A percentile compares a stretch with the other conserved stretches of the same genome.
Evolutionary conservation across 2,888 invertebrate genomes (phyloP).

Genomic region (Catonia carolina): DNA sequence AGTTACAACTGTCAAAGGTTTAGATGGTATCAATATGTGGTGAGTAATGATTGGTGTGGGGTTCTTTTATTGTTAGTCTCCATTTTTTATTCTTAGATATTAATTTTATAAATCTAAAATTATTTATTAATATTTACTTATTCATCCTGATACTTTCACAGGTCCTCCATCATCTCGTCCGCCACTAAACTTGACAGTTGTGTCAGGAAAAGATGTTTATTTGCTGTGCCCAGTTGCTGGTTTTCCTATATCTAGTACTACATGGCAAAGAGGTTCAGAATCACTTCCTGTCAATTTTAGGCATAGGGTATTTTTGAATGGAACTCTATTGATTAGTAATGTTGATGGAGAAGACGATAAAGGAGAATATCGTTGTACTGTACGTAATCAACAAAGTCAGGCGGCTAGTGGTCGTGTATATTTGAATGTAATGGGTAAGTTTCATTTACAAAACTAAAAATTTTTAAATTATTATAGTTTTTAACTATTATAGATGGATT

Average conservation of each 20-base stretch:
- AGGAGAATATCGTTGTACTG: conserved; percentile 46
- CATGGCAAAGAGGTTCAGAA: conserved; percentile 46
- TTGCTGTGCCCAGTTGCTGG: conserved; percentile 49
- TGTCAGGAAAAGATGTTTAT: conserved; percentile 44
- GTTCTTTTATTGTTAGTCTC: too few species aligned
- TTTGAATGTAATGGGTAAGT: conserved; percentile 46
- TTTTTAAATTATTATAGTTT: too few species aligned
- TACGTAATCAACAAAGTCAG: conserved; percentile 43
- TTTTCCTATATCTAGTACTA: conserved; percentile 45
- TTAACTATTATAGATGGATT: too few species aligned
- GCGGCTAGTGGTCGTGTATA: conserved; percentile 42
- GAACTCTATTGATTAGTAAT: conserved; percentile 44
- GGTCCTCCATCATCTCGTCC: conserved; percentile 46
- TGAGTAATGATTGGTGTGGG: too few species aligned
- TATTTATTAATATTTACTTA: too few species aligned
- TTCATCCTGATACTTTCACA: too few species aligned
- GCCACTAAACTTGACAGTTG: conserved; percentile 47
- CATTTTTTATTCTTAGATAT: too few species aligned
- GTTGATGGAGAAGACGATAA: conserved; percentile 45
- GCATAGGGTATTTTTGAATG: conserved; percentile 43
- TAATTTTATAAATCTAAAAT: too few species aligned
- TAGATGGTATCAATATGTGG: too few species aligned
- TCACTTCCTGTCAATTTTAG: conserved; percentile 42
- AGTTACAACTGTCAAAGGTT: too few species aligned
- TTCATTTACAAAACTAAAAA: conserved; percentile 14